phyloP scores from a whole-genome alignment of 2,797 vertebrate genomes.

The Acipenser oxyrinchus region DNA sequence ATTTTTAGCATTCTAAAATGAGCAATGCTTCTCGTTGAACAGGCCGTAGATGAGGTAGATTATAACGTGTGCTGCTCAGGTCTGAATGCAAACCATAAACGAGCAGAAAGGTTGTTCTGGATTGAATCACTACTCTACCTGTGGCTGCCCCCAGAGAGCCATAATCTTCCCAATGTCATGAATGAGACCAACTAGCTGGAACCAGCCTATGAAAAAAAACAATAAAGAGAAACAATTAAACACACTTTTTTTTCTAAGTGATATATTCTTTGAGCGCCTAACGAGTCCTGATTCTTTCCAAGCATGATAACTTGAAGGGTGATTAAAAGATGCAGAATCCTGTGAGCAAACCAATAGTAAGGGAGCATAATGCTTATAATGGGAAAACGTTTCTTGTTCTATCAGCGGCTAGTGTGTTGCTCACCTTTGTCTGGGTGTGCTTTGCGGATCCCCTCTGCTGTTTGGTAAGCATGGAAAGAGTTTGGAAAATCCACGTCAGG shows the following conservation, averaged over 20 bases:
- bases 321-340: neutral
- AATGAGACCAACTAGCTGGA: constrained; percentile 86
- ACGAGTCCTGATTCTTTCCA: neutral
- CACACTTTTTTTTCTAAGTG: neutral
- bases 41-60: too few relatives aligned
- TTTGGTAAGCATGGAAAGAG: constrained; percentile 90
- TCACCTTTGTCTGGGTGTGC: constrained; percentile 77
- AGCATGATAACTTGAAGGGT: too few relatives aligned
- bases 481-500: constrained; percentile 92
- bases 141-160: constrained; percentile 76
- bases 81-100: too few relatives aligned
- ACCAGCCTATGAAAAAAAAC: constrained; percentile 68
- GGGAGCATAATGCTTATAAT: too few relatives aligned
- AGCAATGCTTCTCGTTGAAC: too few relatives aligned
- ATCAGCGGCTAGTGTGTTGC: neutral
- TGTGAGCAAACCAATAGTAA: neutral
- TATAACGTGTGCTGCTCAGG: too few relatives aligned
- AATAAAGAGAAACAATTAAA: neutral
- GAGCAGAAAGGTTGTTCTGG: neutral
- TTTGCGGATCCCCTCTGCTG: constrained; percentile 81
- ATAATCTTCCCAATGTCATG: constrained; percentile 87
- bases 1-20: too few relatives aligned
- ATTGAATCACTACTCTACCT: constrained; percentile 49
- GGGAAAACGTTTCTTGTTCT: too few relatives aligned
- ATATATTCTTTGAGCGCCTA: neutral